phyloP scores from a whole-genome alignment of 2,113 vertebrate genomes.

The Brachirus orientalis region DNA sequence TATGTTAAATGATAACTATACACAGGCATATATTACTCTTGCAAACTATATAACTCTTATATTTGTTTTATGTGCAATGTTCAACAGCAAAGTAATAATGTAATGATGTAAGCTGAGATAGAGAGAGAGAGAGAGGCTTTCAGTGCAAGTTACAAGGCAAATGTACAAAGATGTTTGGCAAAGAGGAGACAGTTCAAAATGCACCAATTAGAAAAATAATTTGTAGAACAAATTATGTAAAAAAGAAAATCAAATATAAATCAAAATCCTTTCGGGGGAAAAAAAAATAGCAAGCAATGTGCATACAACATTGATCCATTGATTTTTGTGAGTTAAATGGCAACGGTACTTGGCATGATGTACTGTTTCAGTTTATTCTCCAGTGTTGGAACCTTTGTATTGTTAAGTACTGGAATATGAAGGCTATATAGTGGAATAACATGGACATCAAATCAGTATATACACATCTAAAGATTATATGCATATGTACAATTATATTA shows the following conservation, averaged over 20 bases:
- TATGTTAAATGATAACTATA: slow-evolving; percentile 67
- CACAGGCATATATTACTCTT: slow-evolving; percentile 74
- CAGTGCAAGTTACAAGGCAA: slow-evolving; percentile 41
- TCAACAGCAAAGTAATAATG: slow-evolving; percentile 49
- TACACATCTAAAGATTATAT: slow-evolving; percentile 44
- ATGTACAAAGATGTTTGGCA: slow-evolving; percentile 61
- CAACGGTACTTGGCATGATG: slow-evolving; percentile 43
- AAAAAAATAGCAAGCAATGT: slow-evolving; percentile 54
- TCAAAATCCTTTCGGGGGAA: slow-evolving; percentile 35
- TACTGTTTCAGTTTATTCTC: slow-evolving; percentile 18
- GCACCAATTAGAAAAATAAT: slow-evolving; percentile 75
- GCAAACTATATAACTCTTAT: slow-evolving; percentile 70
- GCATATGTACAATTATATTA: slow-evolving; percentile 60
- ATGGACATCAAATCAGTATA: slow-evolving; percentile 57
- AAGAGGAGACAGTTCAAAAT: slow-evolving; percentile 54
- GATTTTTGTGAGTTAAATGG: slow-evolving; percentile 33
- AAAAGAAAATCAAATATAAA: slow-evolving; percentile 70
- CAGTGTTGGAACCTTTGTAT: slow-evolving; percentile 36
- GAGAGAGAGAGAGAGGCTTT: too few species aligned
- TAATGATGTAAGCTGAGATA: slow-evolving; percentile 37
- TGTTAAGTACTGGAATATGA: slow-evolving; percentile 29
- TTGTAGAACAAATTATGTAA: slow-evolving; percentile 71
- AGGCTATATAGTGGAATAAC: slow-evolving; percentile 53
- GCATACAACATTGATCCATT: slow-evolving; percentile 56
- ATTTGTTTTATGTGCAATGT: slow-evolving; percentile 71